These are phyloP conservation scores for Aporophyla nigra DNA, from an alignment of 2,888 invertebrate genomes.

Conservation along the genomic window DNA sequence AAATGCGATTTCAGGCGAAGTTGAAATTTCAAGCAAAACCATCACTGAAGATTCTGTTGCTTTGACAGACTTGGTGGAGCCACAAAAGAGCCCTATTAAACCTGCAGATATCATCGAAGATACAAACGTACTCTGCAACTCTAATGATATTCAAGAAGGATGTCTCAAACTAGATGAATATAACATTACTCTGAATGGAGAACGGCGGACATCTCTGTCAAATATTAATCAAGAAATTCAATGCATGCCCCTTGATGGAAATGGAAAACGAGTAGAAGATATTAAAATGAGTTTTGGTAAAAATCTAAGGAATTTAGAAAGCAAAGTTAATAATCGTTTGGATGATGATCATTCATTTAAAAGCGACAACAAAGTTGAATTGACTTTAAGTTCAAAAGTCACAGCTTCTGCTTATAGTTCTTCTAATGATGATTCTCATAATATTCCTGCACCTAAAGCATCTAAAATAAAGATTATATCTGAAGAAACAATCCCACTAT, in stretches of 20 bases:
- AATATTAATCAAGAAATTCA: slow-evolving; percentile 15
- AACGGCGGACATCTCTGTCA: background rate
- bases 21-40: slow-evolving; percentile 66
- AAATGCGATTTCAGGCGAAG: slow-evolving; percentile 71
- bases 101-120: slow-evolving; percentile 21
- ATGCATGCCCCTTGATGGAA: slow-evolving; percentile 23
- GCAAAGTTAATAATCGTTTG: slow-evolving; percentile 39
- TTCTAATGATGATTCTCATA: slow-evolving; percentile 4
- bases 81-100: slow-evolving; percentile 11
- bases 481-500: slow-evolving; percentile 72
- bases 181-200: slow-evolving; percentile 24
- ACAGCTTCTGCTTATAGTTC: background rate
- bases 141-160: slow-evolving; percentile 14
- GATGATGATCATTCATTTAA: slow-evolving; percentile 56
- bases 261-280: slow-evolving; percentile 18
- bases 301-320: slow-evolving; percentile 17
- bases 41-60: slow-evolving; percentile 15
- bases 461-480: slow-evolving; percentile 76
- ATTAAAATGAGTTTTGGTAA: slow-evolving; percentile 17
- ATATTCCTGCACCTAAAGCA: slow-evolving; percentile 26
- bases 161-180: slow-evolving; percentile 14
- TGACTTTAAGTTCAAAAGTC: slow-evolving; percentile 21
- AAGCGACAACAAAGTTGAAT: slow-evolving; percentile 41
- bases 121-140: background rate
- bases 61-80: slow-evolving; percentile 5